Evolutionary conservation across 2,797 vertebrate genomes (phyloP).

Genomic region (Malacoraja senta): DNA sequence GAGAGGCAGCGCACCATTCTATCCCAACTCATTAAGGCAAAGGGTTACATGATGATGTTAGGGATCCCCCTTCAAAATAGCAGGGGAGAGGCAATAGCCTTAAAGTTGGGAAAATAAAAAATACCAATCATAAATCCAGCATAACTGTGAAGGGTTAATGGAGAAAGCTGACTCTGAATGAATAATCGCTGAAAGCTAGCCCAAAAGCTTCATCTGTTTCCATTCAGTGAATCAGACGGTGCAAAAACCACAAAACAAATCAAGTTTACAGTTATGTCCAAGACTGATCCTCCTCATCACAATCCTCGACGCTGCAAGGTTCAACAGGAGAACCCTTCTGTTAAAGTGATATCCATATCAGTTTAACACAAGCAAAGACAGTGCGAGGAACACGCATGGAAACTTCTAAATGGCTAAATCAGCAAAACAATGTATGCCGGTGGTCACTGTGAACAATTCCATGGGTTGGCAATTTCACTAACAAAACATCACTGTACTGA

Average conservation of each 20-base stretch:
- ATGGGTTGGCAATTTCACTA: neutral
- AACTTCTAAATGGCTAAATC: neutral
- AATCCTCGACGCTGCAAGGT: neutral
- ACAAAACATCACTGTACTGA: neutral
- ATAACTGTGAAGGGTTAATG: neutral
- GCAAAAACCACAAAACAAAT: constrained; percentile 24
- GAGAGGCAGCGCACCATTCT: neutral
- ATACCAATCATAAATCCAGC: neutral
- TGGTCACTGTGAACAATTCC: neutral
- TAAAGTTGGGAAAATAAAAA: neutral
- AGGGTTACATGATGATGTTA: neutral
- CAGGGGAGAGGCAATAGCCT: neutral
- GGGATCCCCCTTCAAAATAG: neutral
- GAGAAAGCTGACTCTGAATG: neutral
- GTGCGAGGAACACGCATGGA: too few species aligned
- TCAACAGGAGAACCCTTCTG: neutral
- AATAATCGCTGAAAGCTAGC: neutral
- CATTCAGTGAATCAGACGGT: constrained; percentile 35
- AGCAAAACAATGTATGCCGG: neutral
- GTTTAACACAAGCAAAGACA: neutral
- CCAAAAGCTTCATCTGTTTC: constrained; percentile 2
- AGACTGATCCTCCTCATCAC: neutral
- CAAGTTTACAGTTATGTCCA: constrained; percentile 7
- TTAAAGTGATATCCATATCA: neutral
- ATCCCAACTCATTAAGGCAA: neutral